Evolutionary conservation across 2,113 vertebrate species (phyloP), one percentile per base, ranked within the genome.

Genomic region (Pleuronectes platessa): DNA sequence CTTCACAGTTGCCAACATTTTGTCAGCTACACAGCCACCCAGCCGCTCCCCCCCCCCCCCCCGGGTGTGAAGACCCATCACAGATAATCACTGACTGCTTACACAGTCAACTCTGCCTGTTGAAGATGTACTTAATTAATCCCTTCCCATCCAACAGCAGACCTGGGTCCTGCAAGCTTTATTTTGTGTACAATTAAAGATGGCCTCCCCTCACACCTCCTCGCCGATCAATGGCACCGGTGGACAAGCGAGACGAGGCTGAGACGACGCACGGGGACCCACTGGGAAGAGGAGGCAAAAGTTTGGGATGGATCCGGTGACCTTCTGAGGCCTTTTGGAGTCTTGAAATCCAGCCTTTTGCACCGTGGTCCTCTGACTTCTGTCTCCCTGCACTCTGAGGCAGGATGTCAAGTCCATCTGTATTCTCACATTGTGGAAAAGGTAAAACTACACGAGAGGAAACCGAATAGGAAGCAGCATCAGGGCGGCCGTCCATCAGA

Each of bases 121-220:
- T 83, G 85, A 68, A 87, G 82, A 89, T 88, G 74, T 74, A 74
- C 82, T 88, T 92, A 92, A 92, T 91, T 81, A 92, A 92, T 89
- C 88, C 86, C 74, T 65, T 77, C 80, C 71, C 42, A 72, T 81
- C 81, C 75, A 78, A 40, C 68, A 67, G 62, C 23, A 61, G 26
- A 31, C 26, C 0, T 5, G 26, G 51, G 82, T 84, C 72, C 55
- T 14, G 68, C 62, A 81, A 87, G 74, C 71, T 83, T 90, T 86
- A 76, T 86, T 88, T 87, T 85, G 76, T 83, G 61, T 49, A 81
- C 82, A 87, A 90, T 86, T 90, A 81, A 84, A 87, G 71, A 88
- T 90, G 80, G 55, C 85, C 81, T 89, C 90, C 82, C 55, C 63
- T 78, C 56, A 58, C 47, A 85, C 47, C 66, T 65, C 69, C 61